A percentile compares a stretch with the other conserved stretches of the same genome.
phyloP scores from a whole-genome alignment of 2,113 vertebrate genomes.

The Thalassoma bifasciatum region DNA sequence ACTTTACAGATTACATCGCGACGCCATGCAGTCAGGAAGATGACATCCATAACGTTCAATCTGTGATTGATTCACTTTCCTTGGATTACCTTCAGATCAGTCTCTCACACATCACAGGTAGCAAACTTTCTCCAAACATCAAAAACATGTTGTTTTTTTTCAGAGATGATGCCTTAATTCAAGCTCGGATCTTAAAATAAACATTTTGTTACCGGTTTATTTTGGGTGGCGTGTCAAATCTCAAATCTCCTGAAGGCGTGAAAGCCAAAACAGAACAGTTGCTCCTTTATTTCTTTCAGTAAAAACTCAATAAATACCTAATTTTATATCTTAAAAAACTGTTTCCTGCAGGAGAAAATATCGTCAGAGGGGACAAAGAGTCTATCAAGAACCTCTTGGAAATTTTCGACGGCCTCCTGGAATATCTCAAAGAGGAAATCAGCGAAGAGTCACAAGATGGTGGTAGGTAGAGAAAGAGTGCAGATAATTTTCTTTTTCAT shows the following conservation, averaged over 20 bases:
- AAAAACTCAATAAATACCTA: neutral
- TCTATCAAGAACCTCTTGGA: conserved; percentile 94
- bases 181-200: neutral
- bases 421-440: conserved; percentile 93
- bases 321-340: neutral
- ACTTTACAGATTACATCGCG: conserved; percentile 90
- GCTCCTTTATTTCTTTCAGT: neutral
- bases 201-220: neutral
- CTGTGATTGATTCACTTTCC: conserved; percentile 95
- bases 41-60: conserved; percentile 93
- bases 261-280: conserved; percentile 1
- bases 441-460: conserved; percentile 85
- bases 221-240: neutral
- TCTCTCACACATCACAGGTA: conserved; percentile 97
- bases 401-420: conserved; percentile 96
- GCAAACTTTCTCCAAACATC: conserved; percentile 12
- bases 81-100: conserved; percentile 98
- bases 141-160: too few species aligned
- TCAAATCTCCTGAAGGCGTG: neutral
- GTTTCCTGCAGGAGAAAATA: conserved; percentile 89
- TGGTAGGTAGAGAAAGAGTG: conserved; percentile 75
- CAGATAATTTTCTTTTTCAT: neutral
- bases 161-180: neutral
- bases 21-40: conserved; percentile 88
- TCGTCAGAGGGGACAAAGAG: conserved; percentile 90